These are phyloP conservation scores for Elachura formosa DNA, from an alignment of 2,113 vertebrate species.

Conservation along the genomic window DNA sequence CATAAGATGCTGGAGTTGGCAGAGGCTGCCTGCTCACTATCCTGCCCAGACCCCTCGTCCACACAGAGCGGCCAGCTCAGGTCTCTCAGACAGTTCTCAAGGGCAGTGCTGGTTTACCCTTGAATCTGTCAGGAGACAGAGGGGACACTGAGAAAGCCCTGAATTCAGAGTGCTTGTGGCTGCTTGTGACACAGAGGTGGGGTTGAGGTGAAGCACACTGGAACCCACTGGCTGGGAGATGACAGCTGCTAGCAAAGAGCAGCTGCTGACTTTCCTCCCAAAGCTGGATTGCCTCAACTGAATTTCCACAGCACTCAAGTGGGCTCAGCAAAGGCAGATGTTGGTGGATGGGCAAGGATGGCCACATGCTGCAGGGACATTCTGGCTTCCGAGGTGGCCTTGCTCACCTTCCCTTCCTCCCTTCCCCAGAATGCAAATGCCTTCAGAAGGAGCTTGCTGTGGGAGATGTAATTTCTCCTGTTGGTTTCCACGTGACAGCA, in stretches of 20 bases:
- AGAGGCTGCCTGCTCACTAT: not conserved
- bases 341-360: not conserved
- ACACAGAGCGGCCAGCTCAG: not conserved
- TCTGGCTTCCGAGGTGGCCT: not conserved
- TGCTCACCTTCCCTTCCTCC: rapidly evolving
- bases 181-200: rapidly evolving
- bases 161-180: not conserved
- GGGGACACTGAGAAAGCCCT: not conserved
- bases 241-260: not conserved
- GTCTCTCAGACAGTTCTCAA: not conserved
- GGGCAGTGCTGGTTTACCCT: not conserved
- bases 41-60: not conserved
- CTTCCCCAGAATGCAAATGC: not conserved
- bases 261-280: not conserved
- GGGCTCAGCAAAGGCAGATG: not conserved
- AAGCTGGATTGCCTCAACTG: not conserved
- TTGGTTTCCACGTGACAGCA: not conserved
- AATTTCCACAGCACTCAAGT: rapidly evolving
- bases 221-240: rapidly evolving
- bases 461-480: conserved; percentile 13
- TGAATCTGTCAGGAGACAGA: not conserved
- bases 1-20: not conserved
- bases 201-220: rapidly evolving
- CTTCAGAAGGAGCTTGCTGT: not conserved
- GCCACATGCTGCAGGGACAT: not conserved